Conservation (phyloP, 1,140 invertebrate species). For the Notospermus geniculatus region DNA sequence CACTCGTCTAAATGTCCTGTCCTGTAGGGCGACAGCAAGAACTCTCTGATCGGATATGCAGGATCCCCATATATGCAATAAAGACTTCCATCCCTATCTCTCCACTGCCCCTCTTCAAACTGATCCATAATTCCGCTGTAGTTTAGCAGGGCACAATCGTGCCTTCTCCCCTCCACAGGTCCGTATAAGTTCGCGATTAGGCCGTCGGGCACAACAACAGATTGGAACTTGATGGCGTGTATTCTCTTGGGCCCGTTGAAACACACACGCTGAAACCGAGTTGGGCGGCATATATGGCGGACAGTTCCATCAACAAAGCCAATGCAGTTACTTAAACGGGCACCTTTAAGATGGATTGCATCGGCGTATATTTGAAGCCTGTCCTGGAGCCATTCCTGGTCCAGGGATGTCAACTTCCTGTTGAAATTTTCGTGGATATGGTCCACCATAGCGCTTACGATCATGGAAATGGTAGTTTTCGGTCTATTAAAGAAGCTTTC, state of each 20-base stretch:
- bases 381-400: too few relatives aligned
- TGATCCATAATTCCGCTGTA: background rate
- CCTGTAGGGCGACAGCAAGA: background rate
- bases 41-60: background rate
- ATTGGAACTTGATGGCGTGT: background rate
- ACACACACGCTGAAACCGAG: background rate
- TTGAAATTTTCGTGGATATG: too few relatives aligned
- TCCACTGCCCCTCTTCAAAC: too few relatives aligned
- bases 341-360: background rate
- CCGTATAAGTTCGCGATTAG: background rate
- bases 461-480: too few relatives aligned
- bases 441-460: too few relatives aligned
- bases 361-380: too few relatives aligned
- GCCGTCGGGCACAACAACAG: background rate
- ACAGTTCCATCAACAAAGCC: background rate
- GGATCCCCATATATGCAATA: background rate
- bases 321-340: background rate
- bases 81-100: background rate
- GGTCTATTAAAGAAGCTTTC: too few relatives aligned
- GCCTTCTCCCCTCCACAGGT: too few relatives aligned
- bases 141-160: background rate
- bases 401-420: too few relatives aligned
- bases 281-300: background rate
- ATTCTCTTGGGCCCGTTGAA: background rate
- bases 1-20: background rate